These are phyloP conservation scores for Aulostomus chinensis DNA, from an alignment of 2,797 vertebrate genomes.

Conservation along the genomic window DNA sequence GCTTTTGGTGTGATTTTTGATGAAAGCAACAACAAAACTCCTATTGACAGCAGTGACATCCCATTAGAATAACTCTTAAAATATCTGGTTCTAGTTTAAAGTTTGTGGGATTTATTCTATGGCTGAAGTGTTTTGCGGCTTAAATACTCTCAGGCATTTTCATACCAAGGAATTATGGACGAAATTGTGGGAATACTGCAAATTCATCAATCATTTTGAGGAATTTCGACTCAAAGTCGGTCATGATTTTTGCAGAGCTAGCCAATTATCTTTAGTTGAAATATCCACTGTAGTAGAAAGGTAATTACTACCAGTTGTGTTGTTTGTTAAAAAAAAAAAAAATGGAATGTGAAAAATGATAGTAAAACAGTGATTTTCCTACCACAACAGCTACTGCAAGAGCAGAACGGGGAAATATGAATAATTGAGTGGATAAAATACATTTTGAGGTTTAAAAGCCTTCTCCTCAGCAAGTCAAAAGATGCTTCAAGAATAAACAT, in stretches of 20 bases:
- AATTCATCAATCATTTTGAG: background rate
- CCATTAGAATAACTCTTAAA: background rate
- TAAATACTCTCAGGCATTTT: background rate
- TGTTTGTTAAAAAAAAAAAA: background rate
- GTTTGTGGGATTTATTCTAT: background rate
- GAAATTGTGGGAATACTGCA: background rate
- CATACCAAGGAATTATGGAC: background rate
- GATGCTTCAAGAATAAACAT: no score
- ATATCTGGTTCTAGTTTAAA: background rate
- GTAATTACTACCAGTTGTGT: background rate
- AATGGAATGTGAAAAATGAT: no score
- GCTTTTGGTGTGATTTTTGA: constrained; percentile 28
- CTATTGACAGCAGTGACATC: background rate
- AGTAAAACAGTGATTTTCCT: no score
- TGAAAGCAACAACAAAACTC: constrained; percentile 2
- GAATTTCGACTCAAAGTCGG: background rate
- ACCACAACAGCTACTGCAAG: no score
- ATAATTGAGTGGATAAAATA: no score
- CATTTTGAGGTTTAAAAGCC: no score
- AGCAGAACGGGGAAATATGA: no score
- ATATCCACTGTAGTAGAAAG: background rate
- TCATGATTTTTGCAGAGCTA: background rate
- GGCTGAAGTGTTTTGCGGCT: background rate
- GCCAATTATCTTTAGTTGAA: background rate
- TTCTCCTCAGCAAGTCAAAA: no score